These are phyloP conservation scores for Forbesichthys papilliferus DNA, from an alignment of 2,113 vertebrate genomes.

Conservation along the genomic window DNA sequence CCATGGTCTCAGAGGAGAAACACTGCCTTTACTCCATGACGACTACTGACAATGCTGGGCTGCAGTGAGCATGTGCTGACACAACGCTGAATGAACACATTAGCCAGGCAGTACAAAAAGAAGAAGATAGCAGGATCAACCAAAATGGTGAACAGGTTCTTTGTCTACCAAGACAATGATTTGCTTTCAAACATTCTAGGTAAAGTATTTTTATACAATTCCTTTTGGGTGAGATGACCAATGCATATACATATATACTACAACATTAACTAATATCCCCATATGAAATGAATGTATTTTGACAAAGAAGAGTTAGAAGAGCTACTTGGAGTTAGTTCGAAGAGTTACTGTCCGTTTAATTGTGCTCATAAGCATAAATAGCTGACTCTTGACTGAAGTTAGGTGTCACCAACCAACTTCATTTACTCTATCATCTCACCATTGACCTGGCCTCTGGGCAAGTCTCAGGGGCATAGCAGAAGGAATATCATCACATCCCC, in stretches of 20 bases:
- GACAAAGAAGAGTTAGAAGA: background rate
- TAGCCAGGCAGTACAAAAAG: background rate
- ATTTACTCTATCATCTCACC: constrained; percentile 34
- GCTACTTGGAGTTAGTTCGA: too few species aligned
- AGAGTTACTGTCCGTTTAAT: background rate
- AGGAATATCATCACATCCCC: constrained; percentile 26
- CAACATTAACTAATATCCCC: too few species aligned
- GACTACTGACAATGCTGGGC: constrained; percentile 42
- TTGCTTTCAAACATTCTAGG: too few species aligned
- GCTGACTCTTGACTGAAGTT: constrained; percentile 1
- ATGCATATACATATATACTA: too few species aligned
- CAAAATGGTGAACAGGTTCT: too few species aligned
- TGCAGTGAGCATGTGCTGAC: constrained; percentile 23
- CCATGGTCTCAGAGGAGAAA: constrained; percentile 75
- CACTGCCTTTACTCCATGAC: constrained; percentile 57
- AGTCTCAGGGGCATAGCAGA: constrained; percentile 47
- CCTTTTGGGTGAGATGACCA: too few species aligned
- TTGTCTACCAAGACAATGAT: too few species aligned
- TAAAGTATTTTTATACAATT: too few species aligned
- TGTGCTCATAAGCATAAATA: background rate
- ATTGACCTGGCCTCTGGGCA: constrained; percentile 64
- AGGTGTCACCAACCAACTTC: constrained; percentile 23
- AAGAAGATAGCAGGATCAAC: too few species aligned
- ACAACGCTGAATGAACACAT: background rate
- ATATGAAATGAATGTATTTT: background rate